phyloP scores from a whole-genome alignment of 1,140 invertebrate species.

The Gerris buenoi region DNA sequence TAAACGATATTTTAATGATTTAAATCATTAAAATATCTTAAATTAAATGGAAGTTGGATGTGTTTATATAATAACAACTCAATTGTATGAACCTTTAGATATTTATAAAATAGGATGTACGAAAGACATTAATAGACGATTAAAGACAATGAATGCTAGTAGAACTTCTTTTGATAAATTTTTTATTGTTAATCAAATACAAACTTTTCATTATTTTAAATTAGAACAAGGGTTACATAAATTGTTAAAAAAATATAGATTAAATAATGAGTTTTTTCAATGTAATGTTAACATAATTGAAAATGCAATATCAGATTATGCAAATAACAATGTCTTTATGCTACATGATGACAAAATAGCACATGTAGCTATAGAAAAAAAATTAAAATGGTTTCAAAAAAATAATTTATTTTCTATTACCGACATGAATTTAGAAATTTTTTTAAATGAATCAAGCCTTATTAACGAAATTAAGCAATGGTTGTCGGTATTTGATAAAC shows the following conservation, averaged over 20 bases:
- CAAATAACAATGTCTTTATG: background rate
- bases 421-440: background rate
- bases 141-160: background rate
- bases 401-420: background rate
- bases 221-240: background rate
- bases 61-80: background rate
- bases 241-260: background rate
- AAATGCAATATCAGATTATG: background rate
- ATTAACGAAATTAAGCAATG: background rate
- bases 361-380: background rate
- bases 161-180: background rate
- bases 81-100: background rate
- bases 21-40: background rate
- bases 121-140: background rate
- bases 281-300: background rate
- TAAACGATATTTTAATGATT: background rate
- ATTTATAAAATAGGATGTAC: background rate
- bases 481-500: background rate
- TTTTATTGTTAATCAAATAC: background rate
- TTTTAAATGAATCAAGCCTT: background rate
- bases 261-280: background rate
- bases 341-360: background rate
- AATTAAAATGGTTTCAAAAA: background rate
- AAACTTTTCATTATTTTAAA: background rate
- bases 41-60: background rate